Base-by-base conservation (phyloP, 1,140 invertebrate species). In the Sarcophaga bullata region DNA sequence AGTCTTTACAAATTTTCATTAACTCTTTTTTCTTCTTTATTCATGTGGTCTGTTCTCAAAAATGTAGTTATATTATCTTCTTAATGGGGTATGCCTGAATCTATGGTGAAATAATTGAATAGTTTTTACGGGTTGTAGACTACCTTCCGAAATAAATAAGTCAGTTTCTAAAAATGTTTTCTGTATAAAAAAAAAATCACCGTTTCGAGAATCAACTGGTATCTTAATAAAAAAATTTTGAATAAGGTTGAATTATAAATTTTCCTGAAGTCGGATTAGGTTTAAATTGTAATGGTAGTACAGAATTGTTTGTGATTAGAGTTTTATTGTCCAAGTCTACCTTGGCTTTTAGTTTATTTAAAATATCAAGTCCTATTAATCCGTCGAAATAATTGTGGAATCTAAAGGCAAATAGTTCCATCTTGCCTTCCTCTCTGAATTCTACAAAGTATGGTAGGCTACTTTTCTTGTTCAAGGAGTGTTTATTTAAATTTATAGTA, bases 341-440 rank as follows among this genome's bases (percentile, higher is more conserved):
- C 47, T 73, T 73, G 17, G 73, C 52, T 25, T n/a, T 68, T 8
- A 82, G n/a, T 13, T 15, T 54, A 46, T 37, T 15, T 15, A 82
- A 47, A 62, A 62, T 82, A 10, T 82, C 75, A 37, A 82, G 58
- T 19, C 52, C 52, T 54, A 82, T 46, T 80, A 82, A 37, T 58
- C 82, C 75, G 52, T 82, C 82, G n/a, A 82, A 80, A 72, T 82
- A 82, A 49, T 80, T 68, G 48, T 82, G 76, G 25, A 82, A 82
- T 80, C 48, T 68, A 37, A 82, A 80, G 15, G 80, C n/a, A 9
- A 82, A 68, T 49, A 82, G 54, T 54, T 37, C 47, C 19, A 52
- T 50, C n/a, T 58, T 10, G 4, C 49, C 76, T 17, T 80, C 47
- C 15, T 52, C 3, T 48, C n/a, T n/a, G 47, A 62, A 62, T 62